Base-by-base conservation (phyloP, 2,888 invertebrate species). In the Cheilosia vulpina region DNA sequence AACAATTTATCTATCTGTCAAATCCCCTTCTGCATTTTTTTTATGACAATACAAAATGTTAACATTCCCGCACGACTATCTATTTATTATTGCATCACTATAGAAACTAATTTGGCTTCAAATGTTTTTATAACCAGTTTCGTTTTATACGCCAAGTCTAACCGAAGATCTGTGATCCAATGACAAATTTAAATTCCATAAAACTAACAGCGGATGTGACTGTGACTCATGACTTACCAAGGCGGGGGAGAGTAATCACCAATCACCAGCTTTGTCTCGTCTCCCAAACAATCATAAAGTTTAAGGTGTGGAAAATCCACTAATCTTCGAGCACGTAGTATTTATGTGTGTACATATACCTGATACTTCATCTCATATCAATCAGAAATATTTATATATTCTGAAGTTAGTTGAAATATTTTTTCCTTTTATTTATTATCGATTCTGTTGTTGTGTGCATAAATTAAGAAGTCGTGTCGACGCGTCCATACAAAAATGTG, bases 241-340 rank as follows among this genome's bases (percentile, higher is more conserved):
- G 17, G 1, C 15, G 41, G 15, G 15, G 50, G 19, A 21, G 24
- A 17, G n/a, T 19, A 19, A 52, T 43, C 52, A 4, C 11, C 41
- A 27, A 52, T 43, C 52, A 11, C 4, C 41, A 41, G n/a, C n/a
- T 41, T 52, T 21, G 31, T 50, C 34, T 43, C 11, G 31, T 41
- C 52, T 24, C 47, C 27, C 24, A 60, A 71, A 45, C 13, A 71
- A 52, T 38, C 11, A 62, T 11, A 72, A 72, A 43, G 7, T 52
- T 11, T n/a, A 53, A 72, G 72, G 72, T 62, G 72, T 62, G 60
- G 72, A 72, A 41, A 72, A 27, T 62, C 43, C 41, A 60, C 72
- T 43, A 43, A 38, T 71, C 17, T 58, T 50, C 45, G n/a, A 45
- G 5, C 57, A 57, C 69, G 68, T 57, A 69, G 15, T 17, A 1